A percentile compares a stretch with the other conserved stretches of the same genome.
phyloP scores from a whole-genome alignment of 1,140 invertebrate genomes.

The Homarus americanus region DNA sequence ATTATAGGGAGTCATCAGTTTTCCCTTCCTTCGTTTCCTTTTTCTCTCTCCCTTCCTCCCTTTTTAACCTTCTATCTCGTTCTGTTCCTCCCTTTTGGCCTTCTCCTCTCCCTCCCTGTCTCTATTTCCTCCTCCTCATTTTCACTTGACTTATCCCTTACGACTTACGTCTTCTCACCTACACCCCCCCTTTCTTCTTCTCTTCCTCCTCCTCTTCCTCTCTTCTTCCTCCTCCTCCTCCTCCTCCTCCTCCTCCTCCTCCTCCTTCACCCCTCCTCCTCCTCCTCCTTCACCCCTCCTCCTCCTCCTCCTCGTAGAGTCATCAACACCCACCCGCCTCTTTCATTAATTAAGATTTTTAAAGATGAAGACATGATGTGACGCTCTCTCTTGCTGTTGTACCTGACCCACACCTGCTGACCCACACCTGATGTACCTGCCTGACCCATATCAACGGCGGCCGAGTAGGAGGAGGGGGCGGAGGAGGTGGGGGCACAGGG shows the following conservation, averaged over 20 bases:
- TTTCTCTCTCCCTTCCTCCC: not conserved
- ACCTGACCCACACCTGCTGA: not conserved
- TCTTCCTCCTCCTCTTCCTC: not conserved
- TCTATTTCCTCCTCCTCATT: not conserved
- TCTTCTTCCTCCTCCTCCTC: not conserved
- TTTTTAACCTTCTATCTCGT: not conserved
- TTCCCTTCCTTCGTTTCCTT: too few species aligned
- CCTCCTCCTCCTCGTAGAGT: not conserved
- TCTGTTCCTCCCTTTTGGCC: not conserved
- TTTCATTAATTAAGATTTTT: slow-evolving; percentile 41
- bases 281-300: not conserved
- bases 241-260: not conserved
- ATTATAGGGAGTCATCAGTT: too few species aligned
- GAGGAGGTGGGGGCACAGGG: not conserved
- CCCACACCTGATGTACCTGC: not conserved
- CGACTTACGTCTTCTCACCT: too few species aligned
- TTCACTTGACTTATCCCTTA: too few species aligned
- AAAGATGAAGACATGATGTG: slow-evolving; percentile 18
- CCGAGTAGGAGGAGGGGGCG: not conserved
- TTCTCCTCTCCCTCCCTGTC: not conserved
- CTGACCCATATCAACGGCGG: not conserved
- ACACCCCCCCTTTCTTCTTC: not conserved
- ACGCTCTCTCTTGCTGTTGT: not conserved
- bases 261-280: not conserved
- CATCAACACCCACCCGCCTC: slow-evolving; percentile 21